phyloP scores from a whole-genome alignment of 2,797 vertebrate species.

The Denticeps clupeoides region DNA sequence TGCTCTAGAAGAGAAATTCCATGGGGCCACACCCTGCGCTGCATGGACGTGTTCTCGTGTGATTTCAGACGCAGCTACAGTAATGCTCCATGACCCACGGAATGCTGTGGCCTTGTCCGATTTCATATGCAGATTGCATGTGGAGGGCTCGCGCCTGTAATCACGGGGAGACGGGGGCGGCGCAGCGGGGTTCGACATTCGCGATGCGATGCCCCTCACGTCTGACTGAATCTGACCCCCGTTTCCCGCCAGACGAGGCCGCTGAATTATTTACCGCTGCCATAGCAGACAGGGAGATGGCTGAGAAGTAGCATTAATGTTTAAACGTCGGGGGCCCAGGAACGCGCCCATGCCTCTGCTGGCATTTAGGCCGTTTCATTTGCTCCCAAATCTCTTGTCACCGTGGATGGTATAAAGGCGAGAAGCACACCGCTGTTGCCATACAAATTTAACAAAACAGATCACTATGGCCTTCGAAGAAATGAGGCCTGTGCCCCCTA shows the following conservation, averaged over 20 bases:
- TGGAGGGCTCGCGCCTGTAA: no score
- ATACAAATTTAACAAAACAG: conserved; percentile 13
- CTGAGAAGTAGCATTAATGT: conserved; percentile 61
- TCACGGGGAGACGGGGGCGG: no score
- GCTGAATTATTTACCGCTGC: conserved; percentile 57
- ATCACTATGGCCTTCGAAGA: no score
- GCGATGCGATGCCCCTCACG: conserved; percentile 34
- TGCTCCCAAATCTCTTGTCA: conserved; percentile 16
- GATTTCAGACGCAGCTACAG: no score
- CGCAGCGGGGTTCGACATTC: neutral
- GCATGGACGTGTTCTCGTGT: no score
- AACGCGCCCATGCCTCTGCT: conserved; percentile 22
- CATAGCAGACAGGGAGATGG: conserved; percentile 62
- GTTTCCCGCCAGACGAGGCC: conserved; percentile 40
- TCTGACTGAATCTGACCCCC: conserved; percentile 30
- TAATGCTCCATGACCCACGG: no score
- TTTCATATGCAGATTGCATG: no score
- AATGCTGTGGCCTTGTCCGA: no score
- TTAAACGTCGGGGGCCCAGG: conserved; percentile 59
- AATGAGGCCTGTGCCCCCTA: no score
- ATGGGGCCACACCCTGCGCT: no score
- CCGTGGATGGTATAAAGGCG: neutral
- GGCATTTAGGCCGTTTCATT: conserved; percentile 22
- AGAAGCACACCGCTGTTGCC: conserved; percentile 7
- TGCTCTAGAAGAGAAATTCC: no score